Evolutionary conservation across 2,888 invertebrate species (phyloP).

Genomic region (Phengaris alcon): DNA sequence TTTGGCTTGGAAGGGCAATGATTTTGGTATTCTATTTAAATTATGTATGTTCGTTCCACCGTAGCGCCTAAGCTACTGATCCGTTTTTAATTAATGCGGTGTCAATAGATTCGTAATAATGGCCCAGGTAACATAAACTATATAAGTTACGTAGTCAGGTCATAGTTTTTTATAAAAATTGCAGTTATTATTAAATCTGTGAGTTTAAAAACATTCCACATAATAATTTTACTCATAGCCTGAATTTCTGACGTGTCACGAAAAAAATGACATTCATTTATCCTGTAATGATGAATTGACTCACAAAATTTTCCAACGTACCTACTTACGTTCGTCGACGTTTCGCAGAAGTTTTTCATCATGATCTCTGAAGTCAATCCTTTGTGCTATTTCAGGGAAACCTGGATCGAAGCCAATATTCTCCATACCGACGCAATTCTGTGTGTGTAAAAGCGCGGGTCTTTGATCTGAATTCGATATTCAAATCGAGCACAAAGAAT

Average conservation of each 20-base stretch:
- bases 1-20: too few relatives aligned
- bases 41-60: too few relatives aligned
- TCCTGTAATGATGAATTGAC: slow-evolving; percentile 46
- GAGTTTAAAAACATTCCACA: too few relatives aligned
- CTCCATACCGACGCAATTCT: slow-evolving; percentile 60
- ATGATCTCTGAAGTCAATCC: slow-evolving; percentile 67
- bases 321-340: slow-evolving; percentile 53
- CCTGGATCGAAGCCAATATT: slow-evolving; percentile 66
- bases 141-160: too few relatives aligned
- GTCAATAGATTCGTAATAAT: too few relatives aligned
- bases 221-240: too few relatives aligned
- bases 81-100: too few relatives aligned
- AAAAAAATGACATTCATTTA: not conserved
- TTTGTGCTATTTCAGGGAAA: slow-evolving; percentile 79
- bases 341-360: slow-evolving; percentile 71
- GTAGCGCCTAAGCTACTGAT: too few relatives aligned
- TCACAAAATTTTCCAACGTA: slow-evolving; percentile 65
- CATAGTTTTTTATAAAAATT: too few relatives aligned
- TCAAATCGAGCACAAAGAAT: slow-evolving; percentile 28
- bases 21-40: too few relatives aligned
- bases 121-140: too few relatives aligned
- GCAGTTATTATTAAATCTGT: too few relatives aligned
- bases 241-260: not conserved
- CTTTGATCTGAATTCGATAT: slow-evolving; percentile 53
- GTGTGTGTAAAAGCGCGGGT: slow-evolving; percentile 48